Percentiles rank a stretch among this genome's conserved stretches.
Evolutionary conservation across 1,140 invertebrate genomes (phyloP).

Genomic region (Drosophila punjabiensis): DNA sequence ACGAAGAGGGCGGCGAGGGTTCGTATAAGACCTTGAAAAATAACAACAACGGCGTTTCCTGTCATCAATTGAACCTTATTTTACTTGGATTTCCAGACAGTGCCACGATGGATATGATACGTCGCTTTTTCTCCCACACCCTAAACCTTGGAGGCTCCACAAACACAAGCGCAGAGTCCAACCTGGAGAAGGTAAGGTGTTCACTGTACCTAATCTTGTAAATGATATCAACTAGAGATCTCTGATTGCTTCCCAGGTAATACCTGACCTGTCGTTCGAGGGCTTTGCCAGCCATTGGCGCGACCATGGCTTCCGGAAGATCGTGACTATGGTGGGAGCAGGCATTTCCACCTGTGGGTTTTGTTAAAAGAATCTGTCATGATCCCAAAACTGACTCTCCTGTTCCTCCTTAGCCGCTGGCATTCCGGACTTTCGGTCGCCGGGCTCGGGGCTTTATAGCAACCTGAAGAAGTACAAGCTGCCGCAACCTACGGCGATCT

Average conservation of each 20-base stretch:
- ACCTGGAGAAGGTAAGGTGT: constrained; percentile 48
- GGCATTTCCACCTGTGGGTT: constrained; percentile 96
- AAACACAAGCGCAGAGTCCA: constrained; percentile 15
- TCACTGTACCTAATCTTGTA: neutral
- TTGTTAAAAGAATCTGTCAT: neutral
- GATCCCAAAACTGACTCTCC: constrained; percentile 49
- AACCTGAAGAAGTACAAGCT: constrained; percentile 97
- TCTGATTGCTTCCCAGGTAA: constrained; percentile 77
- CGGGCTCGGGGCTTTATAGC: constrained; percentile 95
- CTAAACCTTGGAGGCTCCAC: constrained; percentile 35
- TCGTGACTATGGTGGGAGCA: constrained; percentile 97
- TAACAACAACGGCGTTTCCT: constrained; percentile 4
- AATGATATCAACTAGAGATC: neutral
- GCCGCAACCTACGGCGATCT: constrained; percentile 97
- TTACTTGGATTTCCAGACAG: constrained; percentile 22
- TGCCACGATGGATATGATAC: constrained; percentile 61
- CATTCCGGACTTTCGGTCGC: constrained; percentile 97
- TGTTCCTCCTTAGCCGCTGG: constrained; percentile 92
- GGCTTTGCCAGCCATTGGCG: constrained; percentile 91
- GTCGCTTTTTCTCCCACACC: constrained; percentile 61
- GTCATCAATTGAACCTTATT: constrained; percentile 2
- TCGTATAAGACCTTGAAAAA: neutral
- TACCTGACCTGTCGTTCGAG: constrained; percentile 88
- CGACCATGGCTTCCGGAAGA: constrained; percentile 91
- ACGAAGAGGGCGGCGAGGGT: constrained; percentile 25